A percentile compares a stretch with the other conserved stretches of the same genome.
Conservation (phyloP, 1,140 invertebrate genomes). For the Octopus sinensis region DNA sequence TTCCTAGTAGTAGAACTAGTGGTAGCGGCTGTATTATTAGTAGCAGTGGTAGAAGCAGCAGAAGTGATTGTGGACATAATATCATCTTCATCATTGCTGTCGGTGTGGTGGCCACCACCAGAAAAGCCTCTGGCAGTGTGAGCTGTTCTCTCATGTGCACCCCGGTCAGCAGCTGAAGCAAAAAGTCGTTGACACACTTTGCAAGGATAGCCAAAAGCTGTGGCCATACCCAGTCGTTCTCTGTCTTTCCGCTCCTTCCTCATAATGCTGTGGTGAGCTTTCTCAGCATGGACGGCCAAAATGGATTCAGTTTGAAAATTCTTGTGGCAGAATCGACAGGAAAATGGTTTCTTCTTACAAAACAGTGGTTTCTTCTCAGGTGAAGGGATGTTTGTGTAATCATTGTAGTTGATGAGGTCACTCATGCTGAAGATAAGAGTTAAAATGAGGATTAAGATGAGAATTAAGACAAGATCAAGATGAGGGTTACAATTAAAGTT, state of each 20-base stretch:
- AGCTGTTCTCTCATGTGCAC: background rate
- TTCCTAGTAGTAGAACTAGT: background rate
- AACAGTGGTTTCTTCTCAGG: no score
- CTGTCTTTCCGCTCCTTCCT: background rate
- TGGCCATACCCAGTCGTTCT: background rate
- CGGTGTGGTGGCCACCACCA: background rate
- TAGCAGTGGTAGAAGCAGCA: background rate
- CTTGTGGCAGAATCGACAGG: background rate
- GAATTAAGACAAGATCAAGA: no score
- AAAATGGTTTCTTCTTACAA: background rate
- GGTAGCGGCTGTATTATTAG: background rate
- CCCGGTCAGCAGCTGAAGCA: background rate
- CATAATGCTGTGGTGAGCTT: background rate
- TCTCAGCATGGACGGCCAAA: background rate
- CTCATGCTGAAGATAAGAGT: no score
- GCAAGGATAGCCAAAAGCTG: background rate
- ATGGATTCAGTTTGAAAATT: slow-evolving; percentile 1
- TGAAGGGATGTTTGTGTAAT: no score
- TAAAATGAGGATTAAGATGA: no score
- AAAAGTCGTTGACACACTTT: background rate
- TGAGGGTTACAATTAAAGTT: no score
- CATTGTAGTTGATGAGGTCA: no score
- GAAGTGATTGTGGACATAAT: background rate
- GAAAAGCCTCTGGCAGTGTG: background rate
- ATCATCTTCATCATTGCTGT: background rate